Evolutionary conservation across 2,113 vertebrate species (phyloP).

Genomic region (Orcinus orca): DNA sequence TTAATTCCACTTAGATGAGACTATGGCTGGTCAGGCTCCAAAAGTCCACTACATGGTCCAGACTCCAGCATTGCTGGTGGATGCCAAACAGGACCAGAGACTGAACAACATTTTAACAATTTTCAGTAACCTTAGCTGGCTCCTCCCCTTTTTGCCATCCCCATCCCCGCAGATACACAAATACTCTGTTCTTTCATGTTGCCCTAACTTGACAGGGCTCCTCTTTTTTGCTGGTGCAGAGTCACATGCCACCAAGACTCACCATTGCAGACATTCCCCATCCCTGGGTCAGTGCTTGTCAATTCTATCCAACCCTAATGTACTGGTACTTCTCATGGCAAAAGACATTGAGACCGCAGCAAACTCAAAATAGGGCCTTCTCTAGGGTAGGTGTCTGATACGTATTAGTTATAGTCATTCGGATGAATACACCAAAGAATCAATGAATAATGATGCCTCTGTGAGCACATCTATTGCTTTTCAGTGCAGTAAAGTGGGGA

Average conservation of each 20-base stretch:
- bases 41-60: not conserved
- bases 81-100: not conserved
- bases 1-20: not conserved
- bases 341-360: not conserved
- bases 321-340: not conserved
- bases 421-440: not conserved
- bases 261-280: accelerated
- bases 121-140: not conserved
- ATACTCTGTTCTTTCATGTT: not conserved
- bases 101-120: not conserved
- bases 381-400: not conserved
- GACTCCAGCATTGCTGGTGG: not conserved
- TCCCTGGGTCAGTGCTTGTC: not conserved
- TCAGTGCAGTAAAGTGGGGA: not conserved
- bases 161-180: accelerated
- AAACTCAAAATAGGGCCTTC: not conserved
- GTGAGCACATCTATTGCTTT: not conserved
- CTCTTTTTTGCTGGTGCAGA: not conserved
- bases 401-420: not conserved
- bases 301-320: not conserved
- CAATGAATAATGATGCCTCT: not conserved
- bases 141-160: not conserved
- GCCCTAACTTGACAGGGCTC: not conserved
- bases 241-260: not conserved
- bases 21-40: not conserved